phyloP scores from a whole-genome alignment of 2,113 vertebrate genomes.

The Saguinus midas region DNA sequence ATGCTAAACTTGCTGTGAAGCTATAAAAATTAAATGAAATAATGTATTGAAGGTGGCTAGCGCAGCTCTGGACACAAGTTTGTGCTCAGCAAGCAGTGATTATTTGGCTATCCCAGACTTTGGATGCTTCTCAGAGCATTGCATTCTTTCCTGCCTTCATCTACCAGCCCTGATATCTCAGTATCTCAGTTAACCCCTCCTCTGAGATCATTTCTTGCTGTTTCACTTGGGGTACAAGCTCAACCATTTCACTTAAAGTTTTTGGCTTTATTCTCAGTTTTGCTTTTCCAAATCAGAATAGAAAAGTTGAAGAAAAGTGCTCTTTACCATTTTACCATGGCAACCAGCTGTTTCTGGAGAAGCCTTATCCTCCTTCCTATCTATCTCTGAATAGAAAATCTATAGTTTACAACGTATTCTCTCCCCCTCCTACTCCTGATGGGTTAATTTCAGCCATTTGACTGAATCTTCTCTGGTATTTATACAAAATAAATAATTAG shows the following conservation, averaged over 20 bases:
- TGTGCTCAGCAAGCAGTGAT: neutral
- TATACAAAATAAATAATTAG: constrained; percentile 11
- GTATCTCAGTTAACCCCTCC: neutral
- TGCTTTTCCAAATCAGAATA: constrained; percentile 24
- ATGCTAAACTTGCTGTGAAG: neutral
- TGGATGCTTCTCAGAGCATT: neutral
- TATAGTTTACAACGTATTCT: neutral
- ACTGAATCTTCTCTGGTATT: neutral
- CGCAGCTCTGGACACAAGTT: neutral
- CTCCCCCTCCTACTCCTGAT: neutral
- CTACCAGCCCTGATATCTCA: neutral
- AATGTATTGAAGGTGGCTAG: neutral
- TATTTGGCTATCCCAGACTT: neutral
- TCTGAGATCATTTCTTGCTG: neutral
- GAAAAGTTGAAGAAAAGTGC: neutral
- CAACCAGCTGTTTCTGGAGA: constrained; percentile 49
- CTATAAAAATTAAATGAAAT: neutral
- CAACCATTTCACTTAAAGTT: neutral
- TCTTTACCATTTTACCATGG: constrained; percentile 47
- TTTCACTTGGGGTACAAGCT: neutral
- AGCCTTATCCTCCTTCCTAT: neutral
- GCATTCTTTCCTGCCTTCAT: neutral
- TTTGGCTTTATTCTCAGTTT: neutral
- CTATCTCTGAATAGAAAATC: constrained; percentile 15
- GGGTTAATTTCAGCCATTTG: neutral